Conservation (phyloP, 2,888 invertebrate genomes). For the Orthonevra nobilis region DNA sequence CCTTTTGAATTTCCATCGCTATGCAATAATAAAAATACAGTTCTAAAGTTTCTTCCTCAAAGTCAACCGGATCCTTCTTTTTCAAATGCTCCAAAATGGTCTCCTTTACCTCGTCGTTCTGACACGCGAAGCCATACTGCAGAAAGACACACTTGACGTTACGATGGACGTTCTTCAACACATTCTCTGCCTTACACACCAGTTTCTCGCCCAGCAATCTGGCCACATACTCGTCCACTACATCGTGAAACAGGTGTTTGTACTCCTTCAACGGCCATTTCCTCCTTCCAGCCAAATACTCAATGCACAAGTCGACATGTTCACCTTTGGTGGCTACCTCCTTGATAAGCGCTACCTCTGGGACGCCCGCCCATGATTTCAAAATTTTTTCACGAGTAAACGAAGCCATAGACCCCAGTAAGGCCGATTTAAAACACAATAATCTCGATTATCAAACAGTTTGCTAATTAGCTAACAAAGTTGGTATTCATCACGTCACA, state of each 20-base stretch:
- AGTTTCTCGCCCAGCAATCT: constrained; percentile 77
- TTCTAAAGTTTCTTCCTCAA: constrained; percentile 73
- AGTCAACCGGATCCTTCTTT: constrained; percentile 79
- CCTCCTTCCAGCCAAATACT: constrained; percentile 74
- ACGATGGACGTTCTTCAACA: constrained; percentile 76
- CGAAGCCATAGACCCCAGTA: constrained; percentile 35
- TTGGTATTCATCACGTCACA: constrained; percentile 43
- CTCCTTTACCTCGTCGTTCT: constrained; percentile 83
- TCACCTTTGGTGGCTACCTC: constrained; percentile 80
- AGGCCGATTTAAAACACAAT: constrained; percentile 31
- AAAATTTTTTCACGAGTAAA: constrained; percentile 76
- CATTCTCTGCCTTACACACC: constrained; percentile 77
- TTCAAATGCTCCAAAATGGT: constrained; percentile 85
- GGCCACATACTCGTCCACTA: constrained; percentile 77
- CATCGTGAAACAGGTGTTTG: constrained; percentile 76
- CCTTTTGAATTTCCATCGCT: constrained; percentile 74
- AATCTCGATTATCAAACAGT: constrained; percentile 24
- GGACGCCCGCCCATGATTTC: constrained; percentile 77
- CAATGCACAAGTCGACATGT: constrained; percentile 77
- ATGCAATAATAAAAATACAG: constrained; percentile 76
- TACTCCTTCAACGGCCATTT: constrained; percentile 73
- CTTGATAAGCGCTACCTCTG: constrained; percentile 77
- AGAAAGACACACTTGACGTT: constrained; percentile 77
- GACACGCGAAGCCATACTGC: constrained; percentile 83
- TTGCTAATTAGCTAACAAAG: constrained; percentile 52